Evolutionary conservation across 2,113 vertebrate genomes (phyloP).

Genomic region (Melanerpes aurifrons): DNA sequence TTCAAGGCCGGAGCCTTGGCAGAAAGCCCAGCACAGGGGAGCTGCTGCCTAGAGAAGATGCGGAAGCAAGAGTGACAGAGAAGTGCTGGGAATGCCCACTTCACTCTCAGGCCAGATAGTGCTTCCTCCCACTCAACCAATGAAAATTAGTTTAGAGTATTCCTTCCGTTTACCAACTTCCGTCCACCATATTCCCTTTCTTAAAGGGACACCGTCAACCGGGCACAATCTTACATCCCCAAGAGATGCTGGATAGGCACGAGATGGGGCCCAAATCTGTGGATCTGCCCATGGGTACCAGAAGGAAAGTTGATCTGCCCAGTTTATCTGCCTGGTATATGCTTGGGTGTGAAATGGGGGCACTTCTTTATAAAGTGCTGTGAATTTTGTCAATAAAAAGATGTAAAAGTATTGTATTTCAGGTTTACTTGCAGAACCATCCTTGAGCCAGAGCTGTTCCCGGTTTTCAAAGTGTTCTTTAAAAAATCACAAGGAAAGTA

Average conservation of each 20-base stretch:
- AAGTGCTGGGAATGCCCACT: too few species aligned
- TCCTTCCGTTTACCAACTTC: too few species aligned
- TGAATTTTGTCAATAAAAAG: not conserved
- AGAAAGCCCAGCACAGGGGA: too few species aligned
- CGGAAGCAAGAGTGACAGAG: too few species aligned
- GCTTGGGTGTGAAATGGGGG: not conserved
- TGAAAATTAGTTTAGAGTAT: too few species aligned
- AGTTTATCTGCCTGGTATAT: not conserved
- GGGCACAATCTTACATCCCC: not conserved
- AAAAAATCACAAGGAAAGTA: not conserved
- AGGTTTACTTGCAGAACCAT: not conserved
- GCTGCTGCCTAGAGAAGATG: too few species aligned
- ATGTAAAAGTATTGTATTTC: not conserved
- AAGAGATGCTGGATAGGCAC: not conserved
- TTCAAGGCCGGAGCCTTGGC: too few species aligned
- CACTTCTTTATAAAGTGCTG: not conserved
- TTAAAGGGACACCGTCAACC: too few species aligned
- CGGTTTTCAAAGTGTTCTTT: not conserved
- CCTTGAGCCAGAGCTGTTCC: not conserved
- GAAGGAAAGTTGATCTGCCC: not conserved
- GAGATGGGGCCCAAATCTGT: not conserved
- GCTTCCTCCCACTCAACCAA: too few species aligned
- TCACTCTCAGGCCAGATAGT: too few species aligned
- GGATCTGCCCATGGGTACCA: not conserved
- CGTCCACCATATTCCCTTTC: too few species aligned